phyloP scores from a whole-genome alignment of 2,113 vertebrate species.

The Nyctibius bracteatus region DNA sequence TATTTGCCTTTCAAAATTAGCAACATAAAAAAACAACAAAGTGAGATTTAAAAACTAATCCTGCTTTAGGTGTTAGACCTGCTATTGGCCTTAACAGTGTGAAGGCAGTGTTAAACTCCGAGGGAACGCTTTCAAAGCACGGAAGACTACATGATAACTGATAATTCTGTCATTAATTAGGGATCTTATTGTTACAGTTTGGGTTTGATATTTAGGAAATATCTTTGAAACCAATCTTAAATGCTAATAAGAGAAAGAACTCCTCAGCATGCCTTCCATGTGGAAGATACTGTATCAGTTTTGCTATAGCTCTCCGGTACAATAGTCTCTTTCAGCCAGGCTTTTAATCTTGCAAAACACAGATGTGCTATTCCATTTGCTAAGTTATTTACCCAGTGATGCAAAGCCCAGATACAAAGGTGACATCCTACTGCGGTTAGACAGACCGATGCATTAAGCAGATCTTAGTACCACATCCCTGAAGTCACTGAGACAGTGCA shows the following conservation, averaged over 20 bases:
- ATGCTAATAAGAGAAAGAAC: neutral
- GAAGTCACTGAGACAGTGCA: neutral
- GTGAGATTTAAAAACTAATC: neutral
- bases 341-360: neutral
- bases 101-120: neutral
- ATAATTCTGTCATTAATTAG: neutral
- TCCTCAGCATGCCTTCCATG: neutral
- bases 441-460: neutral
- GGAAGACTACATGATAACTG: neutral
- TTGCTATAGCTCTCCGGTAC: neutral
- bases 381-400: neutral
- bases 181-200: neutral
- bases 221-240: neutral
- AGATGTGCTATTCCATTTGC: neutral
- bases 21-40: neutral
- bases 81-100: neutral
- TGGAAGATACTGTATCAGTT: neutral
- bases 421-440: neutral
- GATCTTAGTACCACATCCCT: neutral
- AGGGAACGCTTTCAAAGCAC: neutral
- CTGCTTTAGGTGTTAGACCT: neutral
- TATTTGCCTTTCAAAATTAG: neutral
- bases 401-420: neutral
- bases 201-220: neutral
- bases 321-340: neutral